Conservation (phyloP, 2,888 invertebrate genomes). For the Agelastica alni region DNA sequence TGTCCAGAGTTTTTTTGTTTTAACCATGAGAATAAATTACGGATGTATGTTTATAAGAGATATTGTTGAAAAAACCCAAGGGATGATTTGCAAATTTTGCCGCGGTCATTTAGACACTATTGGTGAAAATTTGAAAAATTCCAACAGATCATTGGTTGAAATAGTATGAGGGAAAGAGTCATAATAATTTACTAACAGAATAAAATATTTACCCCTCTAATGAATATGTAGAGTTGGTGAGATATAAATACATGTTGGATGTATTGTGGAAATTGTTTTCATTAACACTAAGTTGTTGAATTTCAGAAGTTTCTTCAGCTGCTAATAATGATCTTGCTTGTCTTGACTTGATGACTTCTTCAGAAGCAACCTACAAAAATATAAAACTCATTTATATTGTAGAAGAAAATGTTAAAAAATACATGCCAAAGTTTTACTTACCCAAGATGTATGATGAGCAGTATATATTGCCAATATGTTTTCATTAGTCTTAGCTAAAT, state of each 20-base stretch:
- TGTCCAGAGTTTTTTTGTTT: no score
- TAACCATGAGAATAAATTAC: no score
- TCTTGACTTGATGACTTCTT: constrained; percentile 43
- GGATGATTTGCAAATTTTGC: no score
- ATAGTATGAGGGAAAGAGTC: no score
- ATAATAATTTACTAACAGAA: not conserved
- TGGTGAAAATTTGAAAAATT: no score
- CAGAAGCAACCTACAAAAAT: constrained; percentile 42
- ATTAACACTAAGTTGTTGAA: not conserved
- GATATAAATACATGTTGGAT: constrained; percentile 12
- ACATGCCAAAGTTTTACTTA: constrained; percentile 37
- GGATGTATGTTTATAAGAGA: no score
- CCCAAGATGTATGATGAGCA: constrained; percentile 62
- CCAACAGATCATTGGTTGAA: no score
- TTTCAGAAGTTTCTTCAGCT: constrained; percentile 14
- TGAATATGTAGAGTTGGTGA: not conserved
- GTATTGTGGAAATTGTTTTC: constrained; percentile 1
- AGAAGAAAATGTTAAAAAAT: constrained; percentile 17
- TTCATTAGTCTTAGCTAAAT: constrained; percentile 56
- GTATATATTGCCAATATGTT: constrained; percentile 65
- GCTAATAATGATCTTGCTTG: constrained; percentile 40
- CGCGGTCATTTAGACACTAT: no score
- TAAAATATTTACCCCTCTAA: not conserved
- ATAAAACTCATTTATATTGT: constrained; percentile 1
- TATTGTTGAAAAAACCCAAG: no score